These are phyloP conservation scores for Callimorpha dominula DNA, from an alignment of 2,888 invertebrate species.

Conservation along the genomic window DNA sequence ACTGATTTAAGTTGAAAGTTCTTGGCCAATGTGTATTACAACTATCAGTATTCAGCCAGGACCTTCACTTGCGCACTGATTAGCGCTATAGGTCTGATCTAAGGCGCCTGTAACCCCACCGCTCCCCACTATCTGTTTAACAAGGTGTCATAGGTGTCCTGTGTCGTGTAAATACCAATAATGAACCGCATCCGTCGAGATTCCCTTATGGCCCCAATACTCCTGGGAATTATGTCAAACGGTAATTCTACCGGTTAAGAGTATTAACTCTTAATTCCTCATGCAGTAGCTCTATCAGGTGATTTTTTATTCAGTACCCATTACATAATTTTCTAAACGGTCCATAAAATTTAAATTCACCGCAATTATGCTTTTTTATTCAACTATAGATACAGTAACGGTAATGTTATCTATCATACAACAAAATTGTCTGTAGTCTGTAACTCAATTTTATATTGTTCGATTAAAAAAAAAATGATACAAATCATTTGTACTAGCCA, in stretches of 20 bases:
- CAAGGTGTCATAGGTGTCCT: constrained; percentile 10
- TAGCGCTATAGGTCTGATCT: neutral
- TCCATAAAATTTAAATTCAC: too few species aligned
- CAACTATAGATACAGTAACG: too few species aligned
- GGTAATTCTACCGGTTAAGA: neutral
- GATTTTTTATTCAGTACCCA: neutral
- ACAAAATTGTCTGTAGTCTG: too few species aligned
- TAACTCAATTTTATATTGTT: too few species aligned
- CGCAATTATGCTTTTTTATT: too few species aligned
- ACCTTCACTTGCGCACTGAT: too few species aligned
- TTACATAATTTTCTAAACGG: too few species aligned
- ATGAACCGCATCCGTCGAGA: constrained; percentile 5
- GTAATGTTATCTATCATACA: too few species aligned
- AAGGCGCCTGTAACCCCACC: neutral
- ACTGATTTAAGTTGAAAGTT: neutral
- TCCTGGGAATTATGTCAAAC: neutral
- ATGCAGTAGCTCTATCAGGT: neutral
- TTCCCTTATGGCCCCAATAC: neutral
- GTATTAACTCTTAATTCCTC: neutral
- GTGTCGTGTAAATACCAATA: constrained; percentile 10
- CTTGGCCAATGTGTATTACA: neutral
- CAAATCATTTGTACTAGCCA: too few species aligned
- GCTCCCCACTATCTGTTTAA: constrained; percentile 3
- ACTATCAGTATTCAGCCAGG: too few species aligned
- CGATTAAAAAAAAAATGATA: too few species aligned